These are phyloP conservation scores for Gobionotothen gibberifrons DNA, from an alignment of 2,797 vertebrate species.

Conservation along the genomic window DNA sequence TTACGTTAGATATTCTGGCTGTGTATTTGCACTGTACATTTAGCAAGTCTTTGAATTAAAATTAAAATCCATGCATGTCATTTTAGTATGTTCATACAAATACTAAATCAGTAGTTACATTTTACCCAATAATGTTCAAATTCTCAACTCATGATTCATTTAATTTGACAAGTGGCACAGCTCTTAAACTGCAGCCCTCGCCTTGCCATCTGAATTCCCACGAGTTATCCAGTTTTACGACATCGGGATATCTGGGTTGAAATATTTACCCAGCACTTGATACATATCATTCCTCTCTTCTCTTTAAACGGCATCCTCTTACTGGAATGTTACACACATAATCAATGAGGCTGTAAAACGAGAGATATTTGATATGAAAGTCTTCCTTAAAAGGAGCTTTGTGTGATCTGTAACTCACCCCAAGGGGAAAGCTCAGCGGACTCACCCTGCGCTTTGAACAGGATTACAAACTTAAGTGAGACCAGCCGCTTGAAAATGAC, in stretches of 20 bases:
- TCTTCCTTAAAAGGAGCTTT: slow-evolving; percentile 76
- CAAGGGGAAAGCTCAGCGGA: slow-evolving; percentile 60
- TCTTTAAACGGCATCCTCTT: slow-evolving; percentile 37
- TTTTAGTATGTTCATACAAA: not conserved
- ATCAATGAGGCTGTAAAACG: slow-evolving; percentile 60
- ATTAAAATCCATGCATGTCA: not conserved
- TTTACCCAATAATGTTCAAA: not conserved
- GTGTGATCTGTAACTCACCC: slow-evolving; percentile 65
- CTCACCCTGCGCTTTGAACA: slow-evolving; percentile 53
- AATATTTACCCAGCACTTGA: slow-evolving; percentile 53
- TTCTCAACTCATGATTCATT: slow-evolving; percentile 1
- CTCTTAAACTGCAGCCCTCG: not conserved
- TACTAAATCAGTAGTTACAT: not conserved
- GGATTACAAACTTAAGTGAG: slow-evolving; percentile 71
- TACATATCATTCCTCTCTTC: slow-evolving; percentile 31
- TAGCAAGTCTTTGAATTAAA: not conserved
- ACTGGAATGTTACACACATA: slow-evolving; percentile 45
- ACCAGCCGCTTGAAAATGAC: slow-evolving; percentile 49
- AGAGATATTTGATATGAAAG: slow-evolving; percentile 74
- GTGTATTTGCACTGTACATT: not conserved
- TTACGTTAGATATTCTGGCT: too few species aligned
- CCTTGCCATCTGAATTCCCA: slow-evolving; percentile 11
- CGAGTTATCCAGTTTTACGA: slow-evolving; percentile 42
- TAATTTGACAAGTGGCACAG: not conserved
- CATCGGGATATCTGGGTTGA: slow-evolving; percentile 22